Evolutionary conservation across 2,888 invertebrate species (phyloP).

Genomic region (Megaustenia siamemsis): DNA sequence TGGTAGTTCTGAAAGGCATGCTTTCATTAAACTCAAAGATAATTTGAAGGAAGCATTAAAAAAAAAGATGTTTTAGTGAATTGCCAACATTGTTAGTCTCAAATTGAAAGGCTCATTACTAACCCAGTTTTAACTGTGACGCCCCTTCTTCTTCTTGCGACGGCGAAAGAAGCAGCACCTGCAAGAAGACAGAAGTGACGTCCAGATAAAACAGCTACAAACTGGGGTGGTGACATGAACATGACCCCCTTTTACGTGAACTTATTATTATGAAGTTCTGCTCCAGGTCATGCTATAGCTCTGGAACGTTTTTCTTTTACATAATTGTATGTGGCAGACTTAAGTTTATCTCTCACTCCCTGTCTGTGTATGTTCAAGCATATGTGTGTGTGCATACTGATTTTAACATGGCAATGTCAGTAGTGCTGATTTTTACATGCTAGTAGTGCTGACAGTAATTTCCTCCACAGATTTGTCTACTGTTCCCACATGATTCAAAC

Average conservation of each 20-base stretch:
- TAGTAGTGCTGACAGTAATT: too few species aligned
- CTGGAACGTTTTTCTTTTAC: background rate
- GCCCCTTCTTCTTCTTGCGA: conserved; percentile 98
- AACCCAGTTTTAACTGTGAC: conserved; percentile 66
- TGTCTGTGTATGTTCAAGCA: background rate
- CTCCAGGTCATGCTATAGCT: background rate
- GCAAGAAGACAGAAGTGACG: conserved; percentile 80
- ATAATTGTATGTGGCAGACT: background rate
- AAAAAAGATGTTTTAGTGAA: background rate
- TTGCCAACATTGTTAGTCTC: conserved; percentile 8
- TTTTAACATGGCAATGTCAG: too few species aligned
- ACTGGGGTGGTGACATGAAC: background rate
- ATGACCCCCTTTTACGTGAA: background rate
- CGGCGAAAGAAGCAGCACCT: conserved; percentile 99
- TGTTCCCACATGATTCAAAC: too few species aligned
- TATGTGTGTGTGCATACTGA: too few species aligned
- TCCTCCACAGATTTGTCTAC: too few species aligned
- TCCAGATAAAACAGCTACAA: conserved; percentile 48
- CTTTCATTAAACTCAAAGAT: background rate
- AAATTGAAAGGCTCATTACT: conserved; percentile 27
- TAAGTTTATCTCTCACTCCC: background rate
- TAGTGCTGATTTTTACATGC: too few species aligned
- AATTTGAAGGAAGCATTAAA: background rate
- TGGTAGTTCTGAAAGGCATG: background rate
- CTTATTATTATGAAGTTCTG: background rate